Percentiles rank a stretch among this genome's conserved stretches.
Evolutionary conservation across 2,888 invertebrate species (phyloP).

Genomic region (Hedya salicella): DNA sequence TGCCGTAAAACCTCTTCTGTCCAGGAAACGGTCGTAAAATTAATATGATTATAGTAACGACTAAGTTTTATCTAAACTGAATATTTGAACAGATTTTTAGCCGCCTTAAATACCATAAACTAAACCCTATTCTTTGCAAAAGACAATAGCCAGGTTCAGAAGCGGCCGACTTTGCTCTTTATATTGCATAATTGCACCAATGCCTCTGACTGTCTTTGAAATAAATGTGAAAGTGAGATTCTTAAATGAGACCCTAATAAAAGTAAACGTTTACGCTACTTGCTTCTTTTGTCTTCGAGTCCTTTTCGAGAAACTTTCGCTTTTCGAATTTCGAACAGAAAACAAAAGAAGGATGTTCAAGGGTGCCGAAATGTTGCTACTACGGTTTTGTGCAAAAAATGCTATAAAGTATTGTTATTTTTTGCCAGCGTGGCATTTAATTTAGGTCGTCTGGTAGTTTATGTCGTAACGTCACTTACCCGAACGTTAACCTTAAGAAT

Average conservation of each 20-base stretch:
- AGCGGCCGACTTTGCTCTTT: conserved; percentile 46
- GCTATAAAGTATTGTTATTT: conserved; percentile 5
- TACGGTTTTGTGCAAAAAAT: conserved; percentile 25
- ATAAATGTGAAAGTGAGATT: conserved; percentile 72
- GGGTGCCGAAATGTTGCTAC: conserved; percentile 23
- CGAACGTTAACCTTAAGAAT: no score
- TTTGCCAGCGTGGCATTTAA: conserved; percentile 2
- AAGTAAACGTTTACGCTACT: conserved; percentile 64
- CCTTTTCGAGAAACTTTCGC: conserved; percentile 59
- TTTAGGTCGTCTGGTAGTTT: background rate
- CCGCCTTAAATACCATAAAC: background rate
- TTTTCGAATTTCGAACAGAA: conserved; percentile 30
- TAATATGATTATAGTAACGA: background rate
- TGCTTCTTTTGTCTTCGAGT: conserved; percentile 57
- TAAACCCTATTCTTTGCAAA: conserved; percentile 35
- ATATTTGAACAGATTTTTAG: conserved; percentile 11
- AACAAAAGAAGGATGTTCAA: conserved; percentile 22
- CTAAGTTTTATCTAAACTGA: background rate
- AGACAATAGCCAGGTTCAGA: conserved; percentile 46
- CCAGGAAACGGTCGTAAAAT: conserved; percentile 14
- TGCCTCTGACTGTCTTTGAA: conserved; percentile 50
- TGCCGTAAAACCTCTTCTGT: background rate
- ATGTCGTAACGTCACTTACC: background rate
- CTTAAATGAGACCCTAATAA: conserved; percentile 52
- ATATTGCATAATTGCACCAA: conserved; percentile 54